Evolutionary conservation across 2,113 vertebrate genomes (phyloP), one percentile per base, ranked within the genome.

Genomic region (Alouatta palliata): DNA sequence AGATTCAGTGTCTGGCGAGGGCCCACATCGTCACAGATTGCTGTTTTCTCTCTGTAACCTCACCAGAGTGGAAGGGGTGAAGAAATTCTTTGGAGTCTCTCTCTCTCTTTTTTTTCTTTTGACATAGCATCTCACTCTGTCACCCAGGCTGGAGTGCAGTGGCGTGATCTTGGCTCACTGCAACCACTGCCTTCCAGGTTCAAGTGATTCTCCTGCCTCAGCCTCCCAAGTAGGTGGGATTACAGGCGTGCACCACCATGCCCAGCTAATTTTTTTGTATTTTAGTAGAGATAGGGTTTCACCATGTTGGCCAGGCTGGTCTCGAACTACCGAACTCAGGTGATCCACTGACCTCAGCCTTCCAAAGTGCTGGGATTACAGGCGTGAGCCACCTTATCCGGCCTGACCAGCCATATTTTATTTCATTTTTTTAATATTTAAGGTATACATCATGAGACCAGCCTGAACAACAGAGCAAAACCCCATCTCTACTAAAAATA

Each of bases 91-190:
- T n/a, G 14, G 20, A 11, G 14, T n/a, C n/a, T 45, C 30, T 70
- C 25, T 71, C 37, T 37, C 35, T 71, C 3, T 37, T 75, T 43
- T 16, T 23, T 75, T 30, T 27, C 13, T 76, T 75, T 13, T 25
- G 58, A 64, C 11, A 30, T 0, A 2, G 11, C 27, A 5, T 64
- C 58, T 64, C 4, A 2, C 58, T 64, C 25, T 30, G 58, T 64
- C 2, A 0, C 58, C 12, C 11, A 30, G 58, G 11, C 58, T 64
- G 25, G 16, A 61, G 25, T 61, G 25, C 58, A 61, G 27, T 13
- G 25, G 58, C 11, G 5, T 0, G 11, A 30, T 61, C 11, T 12
- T 11, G 0, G 58, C 25, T 61, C 58, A 30, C 5, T 30, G 25
- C 58, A 61, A 61, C 11, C 5, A 30, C 25, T 5, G 12, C 25